Evolutionary conservation across 1,140 invertebrate species (phyloP).

Genomic region (Wasmannia auropunctata): DNA sequence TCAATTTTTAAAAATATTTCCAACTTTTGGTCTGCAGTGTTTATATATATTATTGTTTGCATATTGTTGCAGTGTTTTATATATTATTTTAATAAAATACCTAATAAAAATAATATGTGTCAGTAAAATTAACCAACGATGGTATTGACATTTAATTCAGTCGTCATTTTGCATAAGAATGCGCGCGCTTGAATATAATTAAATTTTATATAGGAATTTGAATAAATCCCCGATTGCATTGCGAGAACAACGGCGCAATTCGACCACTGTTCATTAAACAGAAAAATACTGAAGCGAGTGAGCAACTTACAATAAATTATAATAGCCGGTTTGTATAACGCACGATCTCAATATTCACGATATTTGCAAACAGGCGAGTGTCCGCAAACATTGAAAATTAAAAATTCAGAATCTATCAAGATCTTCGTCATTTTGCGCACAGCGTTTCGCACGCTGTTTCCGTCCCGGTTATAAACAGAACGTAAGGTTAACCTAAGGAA

Average conservation of each 20-base stretch:
- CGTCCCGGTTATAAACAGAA: neutral
- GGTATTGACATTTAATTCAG: neutral
- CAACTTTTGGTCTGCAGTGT: too few species aligned
- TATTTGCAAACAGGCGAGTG: neutral
- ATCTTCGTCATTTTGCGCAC: neutral
- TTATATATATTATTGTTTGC: too few species aligned
- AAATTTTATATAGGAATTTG: neutral
- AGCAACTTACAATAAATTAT: neutral
- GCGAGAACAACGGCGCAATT: neutral
- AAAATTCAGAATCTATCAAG: constrained; percentile 31
- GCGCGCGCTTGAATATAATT: neutral
- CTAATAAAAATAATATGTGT: neutral
- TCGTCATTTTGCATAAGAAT: neutral
- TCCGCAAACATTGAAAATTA: constrained; percentile 34
- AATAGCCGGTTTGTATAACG: neutral
- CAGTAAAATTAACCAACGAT: neutral
- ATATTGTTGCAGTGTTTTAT: too few species aligned
- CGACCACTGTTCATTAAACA: neutral
- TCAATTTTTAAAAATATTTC: too few species aligned
- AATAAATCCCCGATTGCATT: neutral
- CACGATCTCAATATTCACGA: neutral
- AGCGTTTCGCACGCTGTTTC: neutral
- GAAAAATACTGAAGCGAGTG: neutral
- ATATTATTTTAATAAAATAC: neutral
- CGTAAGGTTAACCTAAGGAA: neutral